phyloP scores from a whole-genome alignment of 2,888 invertebrate species.

The Micropterix aruncella region DNA sequence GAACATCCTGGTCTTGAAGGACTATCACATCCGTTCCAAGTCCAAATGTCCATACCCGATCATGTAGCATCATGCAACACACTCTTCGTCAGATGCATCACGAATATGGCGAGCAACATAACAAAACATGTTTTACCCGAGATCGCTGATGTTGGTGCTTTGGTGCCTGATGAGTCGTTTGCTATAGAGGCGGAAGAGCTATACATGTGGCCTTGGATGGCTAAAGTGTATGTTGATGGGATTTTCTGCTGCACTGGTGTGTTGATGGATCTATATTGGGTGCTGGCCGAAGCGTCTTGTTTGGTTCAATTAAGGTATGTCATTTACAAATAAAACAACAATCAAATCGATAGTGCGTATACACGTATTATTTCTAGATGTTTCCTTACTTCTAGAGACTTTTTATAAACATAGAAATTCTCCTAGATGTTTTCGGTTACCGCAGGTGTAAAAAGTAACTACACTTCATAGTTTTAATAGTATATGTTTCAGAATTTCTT shows the following conservation, averaged over 20 bases:
- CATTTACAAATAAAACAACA: too few species aligned
- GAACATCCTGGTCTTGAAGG: too few species aligned
- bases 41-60: not conserved
- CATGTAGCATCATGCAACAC: conserved; percentile 7
- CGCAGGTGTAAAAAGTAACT: too few species aligned
- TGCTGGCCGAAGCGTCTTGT: conserved; percentile 26
- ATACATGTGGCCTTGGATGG: conserved; percentile 56
- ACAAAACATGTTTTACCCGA: conserved; percentile 10
- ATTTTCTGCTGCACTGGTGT: conserved; percentile 53
- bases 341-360: too few species aligned
- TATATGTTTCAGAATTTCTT: too few species aligned
- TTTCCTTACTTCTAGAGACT: too few species aligned
- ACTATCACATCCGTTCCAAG: not conserved
- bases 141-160: conserved; percentile 1
- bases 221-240: conserved; percentile 57
- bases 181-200: conserved; percentile 16
- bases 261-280: conserved; percentile 51
- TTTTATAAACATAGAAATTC: too few species aligned
- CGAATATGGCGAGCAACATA: conserved; percentile 24
- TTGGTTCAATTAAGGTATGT: too few species aligned
- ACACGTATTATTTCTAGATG: too few species aligned
- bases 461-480: too few species aligned
- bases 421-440: too few species aligned
- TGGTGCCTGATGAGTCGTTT: conserved; percentile 1
- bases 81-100: conserved; percentile 35